A percentile compares a stretch with the other conserved stretches of the same genome.
Conservation (phyloP, 2,888 invertebrate genomes). For the Platerodrilus igneus region DNA sequence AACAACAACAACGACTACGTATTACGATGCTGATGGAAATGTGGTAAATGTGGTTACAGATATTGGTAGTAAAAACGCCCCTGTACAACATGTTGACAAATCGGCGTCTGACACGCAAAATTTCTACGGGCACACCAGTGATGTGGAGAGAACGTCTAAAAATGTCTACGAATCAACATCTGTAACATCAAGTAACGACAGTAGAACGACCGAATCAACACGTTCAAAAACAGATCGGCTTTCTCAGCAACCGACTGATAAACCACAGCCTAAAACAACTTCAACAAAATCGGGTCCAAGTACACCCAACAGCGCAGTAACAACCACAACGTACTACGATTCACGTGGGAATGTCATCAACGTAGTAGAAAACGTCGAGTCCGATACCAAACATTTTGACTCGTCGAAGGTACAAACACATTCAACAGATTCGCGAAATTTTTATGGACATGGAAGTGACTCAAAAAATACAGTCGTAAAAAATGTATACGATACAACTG, state of each 20-base stretch:
- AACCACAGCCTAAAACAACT: no score
- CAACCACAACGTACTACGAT: slow-evolving; percentile 45
- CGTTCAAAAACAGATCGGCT: no score
- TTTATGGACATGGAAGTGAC: slow-evolving; percentile 41
- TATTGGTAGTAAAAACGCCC: slow-evolving; percentile 30
- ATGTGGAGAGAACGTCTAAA: slow-evolving; percentile 12
- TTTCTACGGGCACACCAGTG: slow-evolving; percentile 21
- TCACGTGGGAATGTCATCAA: slow-evolving; percentile 42
- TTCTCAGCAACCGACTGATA: no score
- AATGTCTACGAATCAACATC: no score
- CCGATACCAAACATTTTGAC: no score
- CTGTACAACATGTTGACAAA: no score
- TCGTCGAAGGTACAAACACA: slow-evolving; percentile 10
- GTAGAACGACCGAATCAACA: not conserved
- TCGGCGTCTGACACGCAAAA: slow-evolving; percentile 21
- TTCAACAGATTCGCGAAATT: slow-evolving; percentile 38
- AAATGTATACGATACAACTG: slow-evolving; percentile 42
- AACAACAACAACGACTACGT: slow-evolving; percentile 42
- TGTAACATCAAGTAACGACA: slow-evolving; percentile 9
- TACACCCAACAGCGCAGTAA: no score
- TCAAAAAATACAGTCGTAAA: slow-evolving; percentile 36
- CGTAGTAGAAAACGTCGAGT: no score
- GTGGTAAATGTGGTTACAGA: slow-evolving; percentile 40
- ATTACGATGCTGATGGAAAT: slow-evolving; percentile 45
- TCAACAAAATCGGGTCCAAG: no score